phyloP scores from a whole-genome alignment of 2,113 vertebrate species.

The Damaliscus lunatus region DNA sequence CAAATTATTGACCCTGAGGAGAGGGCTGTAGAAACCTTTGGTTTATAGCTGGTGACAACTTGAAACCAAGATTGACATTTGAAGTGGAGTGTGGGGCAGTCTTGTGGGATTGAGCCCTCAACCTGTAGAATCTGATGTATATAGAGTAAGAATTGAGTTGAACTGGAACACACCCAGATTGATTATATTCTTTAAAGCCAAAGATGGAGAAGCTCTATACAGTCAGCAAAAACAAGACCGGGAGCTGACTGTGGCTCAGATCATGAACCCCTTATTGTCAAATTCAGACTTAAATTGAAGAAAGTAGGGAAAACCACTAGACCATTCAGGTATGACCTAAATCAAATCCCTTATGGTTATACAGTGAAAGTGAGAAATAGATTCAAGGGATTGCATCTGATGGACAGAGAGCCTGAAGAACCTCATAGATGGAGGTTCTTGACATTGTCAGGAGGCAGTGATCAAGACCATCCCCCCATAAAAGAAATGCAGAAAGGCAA shows the following conservation, averaged over 20 bases:
- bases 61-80: too few relatives aligned
- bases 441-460: not conserved
- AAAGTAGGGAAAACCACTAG: not conserved
- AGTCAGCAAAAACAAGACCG: rapidly evolving
- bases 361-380: not conserved
- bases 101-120: not conserved
- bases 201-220: not conserved
- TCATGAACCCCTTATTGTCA: not conserved
- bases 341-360: not conserved
- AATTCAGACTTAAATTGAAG: not conserved
- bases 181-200: not conserved
- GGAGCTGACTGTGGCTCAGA: not conserved
- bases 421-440: not conserved
- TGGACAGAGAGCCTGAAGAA: not conserved
- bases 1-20: not conserved
- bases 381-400: not conserved
- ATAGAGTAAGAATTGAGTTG: not conserved
- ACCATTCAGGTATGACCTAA: not conserved
- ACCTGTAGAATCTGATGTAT: not conserved
- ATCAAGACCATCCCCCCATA: not conserved
- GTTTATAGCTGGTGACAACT: not conserved
- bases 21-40: not conserved
- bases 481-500: not conserved
- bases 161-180: not conserved
- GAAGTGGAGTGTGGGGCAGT: not conserved